Evolutionary conservation across 2,888 invertebrate genomes (phyloP), one percentile per base, ranked within the genome.

Genomic region (Leptura quadrifasciata): DNA sequence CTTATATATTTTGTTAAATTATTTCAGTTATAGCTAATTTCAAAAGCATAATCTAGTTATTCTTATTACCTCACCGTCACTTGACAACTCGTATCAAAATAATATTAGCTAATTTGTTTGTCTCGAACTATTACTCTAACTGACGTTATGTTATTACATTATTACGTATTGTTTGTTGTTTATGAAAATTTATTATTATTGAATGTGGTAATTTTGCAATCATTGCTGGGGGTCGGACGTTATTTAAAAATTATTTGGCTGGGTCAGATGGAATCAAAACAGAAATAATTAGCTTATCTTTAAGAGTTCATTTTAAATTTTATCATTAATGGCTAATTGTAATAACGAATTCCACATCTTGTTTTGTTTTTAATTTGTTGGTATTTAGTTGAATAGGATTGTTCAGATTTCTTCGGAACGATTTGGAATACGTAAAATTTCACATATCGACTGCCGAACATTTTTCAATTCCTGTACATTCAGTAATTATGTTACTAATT

Each of bases 191-290:
- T 64, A 15, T 64, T 9, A 31, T 20, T 17, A 10, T 18, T n/a
- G 47, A 27, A 15, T 20, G 2, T 21, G 10, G 0, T 12, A 57
- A 12, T 57, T 57, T 10, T 21, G 21, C 57, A 57, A 57, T 57
- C 57, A 47, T 17, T 64, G 64, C 47, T 64, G 64, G 64, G 63
- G 63, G 63, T 63, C 63, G 63, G 27, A 27, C 8, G 5, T 31
- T 6, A 31, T 31, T 8, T 31, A 31, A 31, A 31, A 31, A 31
- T 10, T 27, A n/a, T 60, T 60, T 27, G 24, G n/a, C 17, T 31
- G 39, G 35, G 63, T 63, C 63, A 63, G 12, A 31, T 39, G 8
- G 1, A 39, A 63, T 63, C 63, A 35, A n/a, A 31, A 24, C 21
- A 27, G 10, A 60, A 60, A 27, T 60, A 27, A n/a, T 24, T 60